phyloP scores from a whole-genome alignment of 2,888 invertebrate species.

The Pristionchus maxplancki region DNA sequence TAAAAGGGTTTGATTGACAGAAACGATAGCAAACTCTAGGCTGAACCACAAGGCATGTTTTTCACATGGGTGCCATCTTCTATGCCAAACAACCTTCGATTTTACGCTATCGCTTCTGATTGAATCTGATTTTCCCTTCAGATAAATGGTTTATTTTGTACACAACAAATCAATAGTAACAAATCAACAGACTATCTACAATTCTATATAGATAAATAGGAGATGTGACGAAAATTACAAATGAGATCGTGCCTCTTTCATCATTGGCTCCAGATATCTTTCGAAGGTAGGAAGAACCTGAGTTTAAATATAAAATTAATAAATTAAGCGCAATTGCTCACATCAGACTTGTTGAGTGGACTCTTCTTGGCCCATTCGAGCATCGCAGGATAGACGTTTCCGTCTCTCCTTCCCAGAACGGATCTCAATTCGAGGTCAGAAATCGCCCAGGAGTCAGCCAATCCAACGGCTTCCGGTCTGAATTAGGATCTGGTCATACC shows the following conservation, averaged over 20 bases:
- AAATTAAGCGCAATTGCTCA: constrained; percentile 54
- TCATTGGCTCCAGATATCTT: constrained; percentile 75
- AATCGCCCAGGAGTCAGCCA: constrained; percentile 92
- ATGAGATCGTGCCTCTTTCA: constrained; percentile 72
- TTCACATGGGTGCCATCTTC: too few species aligned
- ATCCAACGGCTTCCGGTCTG: constrained; percentile 88
- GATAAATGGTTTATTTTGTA: neutral
- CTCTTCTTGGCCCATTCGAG: constrained; percentile 79
- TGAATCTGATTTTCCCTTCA: too few species aligned
- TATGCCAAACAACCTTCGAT: too few species aligned
- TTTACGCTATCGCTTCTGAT: too few species aligned
- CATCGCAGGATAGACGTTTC: constrained; percentile 79
- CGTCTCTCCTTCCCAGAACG: constrained; percentile 76
- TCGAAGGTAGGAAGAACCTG: constrained; percentile 66
- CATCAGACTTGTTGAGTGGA: constrained; percentile 78
- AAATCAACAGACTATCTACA: neutral
- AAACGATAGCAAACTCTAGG: too few species aligned
- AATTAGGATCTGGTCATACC: too few species aligned
- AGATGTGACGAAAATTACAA: constrained; percentile 49
- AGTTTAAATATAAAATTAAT: constrained; percentile 20
- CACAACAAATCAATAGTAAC: neutral
- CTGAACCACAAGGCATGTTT: too few species aligned
- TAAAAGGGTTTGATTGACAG: too few species aligned
- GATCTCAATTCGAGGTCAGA: constrained; percentile 79
- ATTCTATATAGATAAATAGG: neutral